phyloP scores from a whole-genome alignment of 2,113 vertebrate species.

The Sisor rabdophorus region DNA sequence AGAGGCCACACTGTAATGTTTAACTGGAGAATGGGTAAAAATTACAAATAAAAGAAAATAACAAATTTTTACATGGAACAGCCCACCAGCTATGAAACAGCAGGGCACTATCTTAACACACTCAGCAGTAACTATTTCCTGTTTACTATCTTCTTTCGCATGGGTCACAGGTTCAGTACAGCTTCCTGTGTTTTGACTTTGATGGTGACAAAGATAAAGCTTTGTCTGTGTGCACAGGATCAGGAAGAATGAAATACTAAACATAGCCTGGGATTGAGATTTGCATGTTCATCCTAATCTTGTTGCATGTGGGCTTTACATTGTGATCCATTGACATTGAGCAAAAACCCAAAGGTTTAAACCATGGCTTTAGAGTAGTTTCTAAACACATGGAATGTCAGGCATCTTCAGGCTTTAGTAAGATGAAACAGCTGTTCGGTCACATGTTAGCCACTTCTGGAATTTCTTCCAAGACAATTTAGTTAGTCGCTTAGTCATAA shows the following conservation, averaged over 20 bases:
- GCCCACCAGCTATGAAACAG: slow-evolving; percentile 6
- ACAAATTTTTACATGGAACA: not conserved
- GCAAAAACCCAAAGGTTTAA: not conserved
- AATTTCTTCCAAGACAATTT: not conserved
- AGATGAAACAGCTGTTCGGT: not conserved
- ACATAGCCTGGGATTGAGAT: slow-evolving; percentile 2
- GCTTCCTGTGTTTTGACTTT: slow-evolving; percentile 38
- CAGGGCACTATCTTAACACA: not conserved
- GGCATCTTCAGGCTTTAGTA: not conserved
- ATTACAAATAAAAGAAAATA: not conserved
- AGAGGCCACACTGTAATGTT: not conserved
- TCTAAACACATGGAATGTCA: not conserved
- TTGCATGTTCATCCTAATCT: slow-evolving; percentile 25
- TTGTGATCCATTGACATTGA: too few species aligned
- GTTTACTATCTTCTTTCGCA: slow-evolving; percentile 31
- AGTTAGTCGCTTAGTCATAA: not conserved
- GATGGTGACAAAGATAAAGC: slow-evolving; percentile 31
- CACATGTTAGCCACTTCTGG: not conserved
- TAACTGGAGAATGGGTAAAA: not conserved
- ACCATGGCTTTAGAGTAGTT: too few species aligned
- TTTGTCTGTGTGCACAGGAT: not conserved
- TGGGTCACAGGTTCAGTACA: slow-evolving; percentile 12
- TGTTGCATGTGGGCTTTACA: not conserved
- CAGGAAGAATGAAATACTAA: slow-evolving; percentile 26
- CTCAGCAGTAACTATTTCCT: slow-evolving; percentile 27